These are phyloP conservation scores for Orcinus orca DNA, from an alignment of 2,113 vertebrate species.

Conservation along the genomic window DNA sequence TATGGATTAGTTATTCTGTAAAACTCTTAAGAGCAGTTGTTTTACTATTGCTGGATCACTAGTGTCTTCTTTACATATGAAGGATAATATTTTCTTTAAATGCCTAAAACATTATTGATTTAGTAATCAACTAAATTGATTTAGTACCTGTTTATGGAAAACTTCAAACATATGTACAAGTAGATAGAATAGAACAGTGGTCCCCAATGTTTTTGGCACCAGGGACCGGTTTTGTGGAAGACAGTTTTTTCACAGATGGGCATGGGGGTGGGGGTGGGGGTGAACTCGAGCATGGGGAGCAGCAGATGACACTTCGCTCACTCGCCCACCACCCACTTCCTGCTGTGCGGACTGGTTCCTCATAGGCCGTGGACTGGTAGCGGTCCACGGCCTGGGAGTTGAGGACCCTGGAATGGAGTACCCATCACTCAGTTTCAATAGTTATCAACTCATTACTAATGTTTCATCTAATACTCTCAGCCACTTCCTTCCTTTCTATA, in stretches of 20 bases:
- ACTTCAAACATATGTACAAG: neutral
- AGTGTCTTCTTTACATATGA: neutral
- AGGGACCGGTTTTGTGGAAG: no score
- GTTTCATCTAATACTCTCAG: neutral
- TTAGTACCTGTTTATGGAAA: neutral
- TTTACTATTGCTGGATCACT: neutral
- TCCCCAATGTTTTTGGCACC: no score
- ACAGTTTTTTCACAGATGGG: no score
- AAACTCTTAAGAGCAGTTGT: neutral
- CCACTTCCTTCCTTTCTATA: neutral
- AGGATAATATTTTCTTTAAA: constrained; percentile 1
- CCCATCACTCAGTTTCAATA: neutral
- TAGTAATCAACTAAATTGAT: no score
- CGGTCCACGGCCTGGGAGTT: no score
- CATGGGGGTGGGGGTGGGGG: no score
- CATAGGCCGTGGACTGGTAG: no score
- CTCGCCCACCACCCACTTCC: no score
- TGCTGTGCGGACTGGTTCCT: no score
- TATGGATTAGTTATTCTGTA: neutral
- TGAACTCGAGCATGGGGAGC: no score
- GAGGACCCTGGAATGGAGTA: neutral
- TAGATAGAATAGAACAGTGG: neutral
- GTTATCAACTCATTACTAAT: neutral
- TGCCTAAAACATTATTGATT: neutral
- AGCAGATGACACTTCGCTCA: no score